Evolutionary conservation across 2,113 vertebrate species (phyloP).

Genomic region (Tychaedon coryphoeus): DNA sequence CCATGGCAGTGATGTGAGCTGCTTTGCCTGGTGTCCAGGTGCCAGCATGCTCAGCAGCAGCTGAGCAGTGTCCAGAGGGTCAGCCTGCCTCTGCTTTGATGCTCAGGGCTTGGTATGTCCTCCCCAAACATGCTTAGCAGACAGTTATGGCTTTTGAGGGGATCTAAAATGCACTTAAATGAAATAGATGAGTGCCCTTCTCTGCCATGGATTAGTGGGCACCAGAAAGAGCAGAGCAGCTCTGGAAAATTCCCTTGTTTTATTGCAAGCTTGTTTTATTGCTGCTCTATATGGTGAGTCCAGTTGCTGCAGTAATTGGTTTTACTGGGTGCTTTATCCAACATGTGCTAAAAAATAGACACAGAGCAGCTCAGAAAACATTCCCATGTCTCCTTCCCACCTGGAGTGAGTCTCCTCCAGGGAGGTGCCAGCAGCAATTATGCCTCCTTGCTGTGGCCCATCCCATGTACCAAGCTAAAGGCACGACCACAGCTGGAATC

Average conservation of each 20-base stretch:
- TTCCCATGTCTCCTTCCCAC: background rate
- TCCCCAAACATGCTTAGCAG: background rate
- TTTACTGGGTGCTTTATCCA: background rate
- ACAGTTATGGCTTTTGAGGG: background rate
- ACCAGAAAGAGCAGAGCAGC: background rate
- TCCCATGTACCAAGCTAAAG: background rate
- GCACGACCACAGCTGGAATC: background rate
- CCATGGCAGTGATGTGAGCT: background rate
- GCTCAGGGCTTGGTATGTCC: background rate
- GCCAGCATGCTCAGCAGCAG: background rate
- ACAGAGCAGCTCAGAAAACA: background rate
- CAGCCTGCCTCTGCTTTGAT: background rate
- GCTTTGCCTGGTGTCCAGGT: background rate
- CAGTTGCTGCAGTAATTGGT: background rate
- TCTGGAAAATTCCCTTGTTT: background rate
- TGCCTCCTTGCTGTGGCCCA: rapidly evolving
- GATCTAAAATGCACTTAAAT: background rate
- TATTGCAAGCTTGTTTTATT: background rate
- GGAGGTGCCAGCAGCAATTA: background rate
- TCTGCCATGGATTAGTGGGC: background rate
- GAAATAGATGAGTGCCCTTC: rapidly evolving
- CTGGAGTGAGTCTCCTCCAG: background rate
- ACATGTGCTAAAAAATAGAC: background rate
- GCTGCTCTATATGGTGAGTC: background rate
- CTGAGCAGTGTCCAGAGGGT: background rate